Conservation (phyloP, 2,797 vertebrate species). For the Sus cebifrons region DNA sequence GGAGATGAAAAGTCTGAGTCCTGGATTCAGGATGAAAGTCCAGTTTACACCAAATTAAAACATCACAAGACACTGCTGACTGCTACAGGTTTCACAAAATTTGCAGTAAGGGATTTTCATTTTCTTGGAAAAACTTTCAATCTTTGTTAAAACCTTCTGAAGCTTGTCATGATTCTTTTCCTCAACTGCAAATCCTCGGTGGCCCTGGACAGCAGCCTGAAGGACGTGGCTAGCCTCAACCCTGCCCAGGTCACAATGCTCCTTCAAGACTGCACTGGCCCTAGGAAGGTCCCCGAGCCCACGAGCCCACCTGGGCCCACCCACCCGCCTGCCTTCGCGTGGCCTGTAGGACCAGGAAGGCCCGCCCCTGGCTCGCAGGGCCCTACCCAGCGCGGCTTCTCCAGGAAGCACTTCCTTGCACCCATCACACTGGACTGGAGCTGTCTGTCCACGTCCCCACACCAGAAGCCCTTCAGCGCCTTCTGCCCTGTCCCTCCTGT, state of each 20-base stretch:
- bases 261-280: background rate
- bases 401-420: background rate
- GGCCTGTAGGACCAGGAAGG: background rate
- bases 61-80: background rate
- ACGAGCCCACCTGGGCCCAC: background rate
- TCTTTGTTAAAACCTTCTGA: background rate
- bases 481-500: background rate
- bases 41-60: background rate
- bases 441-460: background rate
- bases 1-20: background rate
- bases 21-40: background rate
- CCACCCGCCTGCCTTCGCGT: background rate
- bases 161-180: background rate
- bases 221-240: background rate
- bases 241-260: background rate
- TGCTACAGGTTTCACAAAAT: background rate
- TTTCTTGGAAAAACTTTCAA: conserved; percentile 16
- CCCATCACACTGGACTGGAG: background rate
- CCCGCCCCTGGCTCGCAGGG: background rate
- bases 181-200: background rate
- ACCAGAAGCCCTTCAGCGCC: background rate
- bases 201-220: background rate
- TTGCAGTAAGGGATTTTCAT: background rate
- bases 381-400: background rate
- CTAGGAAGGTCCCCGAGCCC: background rate